phyloP scores from a whole-genome alignment of 2,888 invertebrate species.

The Papilio demoleus region DNA sequence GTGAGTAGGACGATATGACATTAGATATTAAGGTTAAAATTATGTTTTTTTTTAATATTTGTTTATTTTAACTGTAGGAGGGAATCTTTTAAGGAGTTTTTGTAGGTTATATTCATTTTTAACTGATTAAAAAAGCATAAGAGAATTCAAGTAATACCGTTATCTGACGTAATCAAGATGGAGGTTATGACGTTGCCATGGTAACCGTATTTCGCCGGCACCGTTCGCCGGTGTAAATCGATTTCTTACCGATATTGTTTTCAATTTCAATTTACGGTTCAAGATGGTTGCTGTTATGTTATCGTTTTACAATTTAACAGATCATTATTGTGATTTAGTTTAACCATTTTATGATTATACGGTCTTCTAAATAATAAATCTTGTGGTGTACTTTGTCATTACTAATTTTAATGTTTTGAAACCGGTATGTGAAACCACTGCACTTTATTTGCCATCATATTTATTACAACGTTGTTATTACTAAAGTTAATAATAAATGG shows the following conservation, averaged over 20 bases:
- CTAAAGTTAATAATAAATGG: background rate
- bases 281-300: background rate
- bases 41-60: background rate
- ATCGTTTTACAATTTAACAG: background rate
- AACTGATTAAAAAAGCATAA: background rate
- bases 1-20: slow-evolving; percentile 4
- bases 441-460: no score
- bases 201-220: background rate
- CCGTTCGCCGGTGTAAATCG: slow-evolving; percentile 37
- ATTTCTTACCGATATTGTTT: slow-evolving; percentile 33
- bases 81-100: background rate
- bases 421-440: background rate
- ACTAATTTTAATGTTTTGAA: background rate
- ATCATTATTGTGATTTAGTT: background rate
- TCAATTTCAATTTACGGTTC: slow-evolving; percentile 32
- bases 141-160: no score
- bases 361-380: background rate
- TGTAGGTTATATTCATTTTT: background rate
- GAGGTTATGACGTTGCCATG: background rate
- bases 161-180: background rate
- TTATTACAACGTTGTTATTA: no score
- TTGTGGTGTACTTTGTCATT: background rate
- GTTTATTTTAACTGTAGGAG: background rate
- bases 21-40: background rate
- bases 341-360: background rate